phyloP scores from a whole-genome alignment of 2,888 invertebrate species.

The Lasioglossum oenotherae region DNA sequence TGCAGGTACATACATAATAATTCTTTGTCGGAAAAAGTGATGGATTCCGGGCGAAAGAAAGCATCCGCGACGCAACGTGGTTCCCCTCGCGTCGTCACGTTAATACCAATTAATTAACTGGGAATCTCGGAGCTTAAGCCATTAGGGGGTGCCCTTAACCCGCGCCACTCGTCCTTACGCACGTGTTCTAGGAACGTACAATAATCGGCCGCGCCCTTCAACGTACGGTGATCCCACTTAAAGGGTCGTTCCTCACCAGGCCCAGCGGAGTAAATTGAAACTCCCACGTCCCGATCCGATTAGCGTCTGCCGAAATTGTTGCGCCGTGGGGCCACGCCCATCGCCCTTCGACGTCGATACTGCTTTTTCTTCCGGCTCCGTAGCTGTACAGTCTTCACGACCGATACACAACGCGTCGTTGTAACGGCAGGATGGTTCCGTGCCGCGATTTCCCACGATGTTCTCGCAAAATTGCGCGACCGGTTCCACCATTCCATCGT shows the following conservation, averaged over 20 bases:
- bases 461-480: slow-evolving; percentile 1
- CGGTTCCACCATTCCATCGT: background rate
- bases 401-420: background rate
- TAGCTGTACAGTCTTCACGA: background rate
- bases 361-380: slow-evolving; percentile 31
- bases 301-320: slow-evolving; percentile 35
- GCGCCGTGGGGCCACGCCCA: background rate
- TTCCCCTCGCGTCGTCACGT: slow-evolving; percentile 53
- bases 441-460: background rate
- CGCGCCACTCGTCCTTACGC: slow-evolving; percentile 50
- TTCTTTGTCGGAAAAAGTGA: background rate
- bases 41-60: background rate
- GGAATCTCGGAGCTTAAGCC: slow-evolving; percentile 70
- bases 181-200: slow-evolving; percentile 63
- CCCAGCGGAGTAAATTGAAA: slow-evolving; percentile 63
- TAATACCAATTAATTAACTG: slow-evolving; percentile 72
- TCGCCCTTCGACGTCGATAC: slow-evolving; percentile 20
- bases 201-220: slow-evolving; percentile 68
- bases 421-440: background rate
- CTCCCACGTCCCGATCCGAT: slow-evolving; percentile 46
- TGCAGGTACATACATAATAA: background rate
- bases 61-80: background rate
- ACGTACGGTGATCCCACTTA: slow-evolving; percentile 63
- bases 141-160: slow-evolving; percentile 61
- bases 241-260: slow-evolving; percentile 58